Conservation (phyloP, 1,140 invertebrate genomes). For the Atta cephalotes region DNA sequence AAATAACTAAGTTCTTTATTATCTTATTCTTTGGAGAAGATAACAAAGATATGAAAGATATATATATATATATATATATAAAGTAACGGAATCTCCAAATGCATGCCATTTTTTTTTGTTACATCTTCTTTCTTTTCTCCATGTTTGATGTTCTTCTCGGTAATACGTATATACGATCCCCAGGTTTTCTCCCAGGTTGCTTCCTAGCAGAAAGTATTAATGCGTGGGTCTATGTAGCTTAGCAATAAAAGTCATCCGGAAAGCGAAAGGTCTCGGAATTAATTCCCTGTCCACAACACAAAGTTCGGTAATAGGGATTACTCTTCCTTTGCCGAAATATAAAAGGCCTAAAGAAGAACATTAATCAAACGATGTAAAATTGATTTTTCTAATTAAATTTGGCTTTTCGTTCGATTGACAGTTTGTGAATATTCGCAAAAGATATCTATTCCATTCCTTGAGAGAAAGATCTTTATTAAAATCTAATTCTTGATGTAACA, state of each 20-base stretch:
- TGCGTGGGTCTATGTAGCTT: background rate
- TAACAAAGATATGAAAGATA: conserved; percentile 13
- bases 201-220: conserved; percentile 14
- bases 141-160: background rate
- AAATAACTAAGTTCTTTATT: conserved; percentile 29
- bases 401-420: background rate
- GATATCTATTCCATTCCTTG: background rate
- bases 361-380: background rate
- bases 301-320: background rate
- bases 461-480: background rate
- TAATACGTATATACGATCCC: background rate
- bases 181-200: background rate
- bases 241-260: conserved; percentile 1
- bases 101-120: background rate
- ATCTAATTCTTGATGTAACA: background rate
- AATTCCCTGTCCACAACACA: conserved; percentile 11
- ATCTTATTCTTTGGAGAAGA: background rate
- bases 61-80: background rate
- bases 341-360: background rate
- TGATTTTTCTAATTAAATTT: background rate
- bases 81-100: background rate
- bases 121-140: background rate
- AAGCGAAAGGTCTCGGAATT: conserved; percentile 3
- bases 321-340: background rate
- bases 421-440: background rate